Conservation (phyloP, 1,140 invertebrate species). For the Caerostris extrusa region DNA sequence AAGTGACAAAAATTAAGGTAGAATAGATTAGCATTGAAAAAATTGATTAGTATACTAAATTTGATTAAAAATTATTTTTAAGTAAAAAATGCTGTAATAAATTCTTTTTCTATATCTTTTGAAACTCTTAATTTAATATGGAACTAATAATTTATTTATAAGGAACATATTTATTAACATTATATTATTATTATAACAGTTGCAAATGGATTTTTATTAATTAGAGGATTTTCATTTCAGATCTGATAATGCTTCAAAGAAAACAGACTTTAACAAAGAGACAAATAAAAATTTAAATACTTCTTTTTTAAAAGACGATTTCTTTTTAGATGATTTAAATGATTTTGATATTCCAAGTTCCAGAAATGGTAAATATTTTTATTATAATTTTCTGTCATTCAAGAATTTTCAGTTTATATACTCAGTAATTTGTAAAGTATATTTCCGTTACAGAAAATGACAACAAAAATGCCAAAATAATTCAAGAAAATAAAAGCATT, state of each 20-base stretch:
- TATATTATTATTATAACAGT: too few relatives aligned
- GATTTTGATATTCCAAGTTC: constrained; percentile 62
- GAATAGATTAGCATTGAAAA: too few relatives aligned
- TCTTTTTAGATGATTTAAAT: constrained; percentile 51
- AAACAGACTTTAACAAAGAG: background rate
- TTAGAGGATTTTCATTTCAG: background rate
- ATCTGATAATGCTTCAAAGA: background rate
- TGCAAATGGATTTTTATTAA: too few relatives aligned
- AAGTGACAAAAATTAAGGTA: too few relatives aligned
- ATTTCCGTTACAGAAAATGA: background rate
- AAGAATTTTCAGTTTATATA: background rate
- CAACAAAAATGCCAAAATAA: background rate
- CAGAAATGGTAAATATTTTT: constrained; percentile 38
- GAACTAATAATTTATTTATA: too few relatives aligned
- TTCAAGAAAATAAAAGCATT: background rate
- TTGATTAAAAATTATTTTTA: too few relatives aligned
- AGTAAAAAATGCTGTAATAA: too few relatives aligned
- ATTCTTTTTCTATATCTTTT: too few relatives aligned
- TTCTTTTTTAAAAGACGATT: constrained; percentile 54
- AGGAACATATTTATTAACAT: too few relatives aligned
- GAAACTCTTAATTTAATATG: too few relatives aligned
- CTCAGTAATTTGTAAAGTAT: background rate
- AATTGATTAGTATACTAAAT: too few relatives aligned
- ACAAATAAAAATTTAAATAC: constrained; percentile 18
- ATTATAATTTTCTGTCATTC: background rate